Base-by-base conservation (phyloP, 53 echinoderm and acorn worm species). In the Crossaster papposus region DNA sequence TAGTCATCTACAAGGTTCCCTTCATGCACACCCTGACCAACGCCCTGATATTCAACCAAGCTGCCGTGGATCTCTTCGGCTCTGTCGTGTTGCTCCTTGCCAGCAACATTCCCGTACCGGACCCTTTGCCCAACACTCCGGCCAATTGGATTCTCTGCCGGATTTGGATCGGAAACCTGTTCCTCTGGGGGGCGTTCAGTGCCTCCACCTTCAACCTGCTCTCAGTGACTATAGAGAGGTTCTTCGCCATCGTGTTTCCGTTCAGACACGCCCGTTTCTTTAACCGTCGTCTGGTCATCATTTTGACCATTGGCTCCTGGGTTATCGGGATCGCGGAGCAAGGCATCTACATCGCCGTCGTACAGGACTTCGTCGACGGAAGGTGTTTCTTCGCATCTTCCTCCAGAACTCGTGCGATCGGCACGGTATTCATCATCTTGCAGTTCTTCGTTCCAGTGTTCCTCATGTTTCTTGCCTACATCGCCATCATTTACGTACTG, bases 141-240 rank as follows among this genome's bases (percentile, higher is more conserved):
- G 78, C 79, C 7, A 91, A 92, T 17, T 92, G 92, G 58, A 77
- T 96, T 15, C 55, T 96, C 30, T 96, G 96, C 74, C 93, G 93
- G 24, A 79, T 96, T 44, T 96, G 96, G 96, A 76, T 91, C 88
- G 91, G 91, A 15, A 83, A 92, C 22, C 91, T 96, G 80, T 89
- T 93, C 44, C 83, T 96, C 0, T 96, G 95, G 86, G 82, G 92
- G 1, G 83, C 93, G 8, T 94, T 96, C 68, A 92, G 90, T 20
- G 93, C 94, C 30, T 96, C 96, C 0, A 96, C 96, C 1, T 92
- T 92, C 84, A 96, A 96, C 83, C 65, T 96, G 71, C 92, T 94
- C 14, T 91, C 90, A 14, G 89, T 96, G 90, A 93, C 96, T n/a
- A 71, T 94, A 30, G 96, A 96, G 64, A 90, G 96, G 29, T 96